Conservation (phyloP, 2,113 vertebrate species). For the Paralichthys olivaceus region DNA sequence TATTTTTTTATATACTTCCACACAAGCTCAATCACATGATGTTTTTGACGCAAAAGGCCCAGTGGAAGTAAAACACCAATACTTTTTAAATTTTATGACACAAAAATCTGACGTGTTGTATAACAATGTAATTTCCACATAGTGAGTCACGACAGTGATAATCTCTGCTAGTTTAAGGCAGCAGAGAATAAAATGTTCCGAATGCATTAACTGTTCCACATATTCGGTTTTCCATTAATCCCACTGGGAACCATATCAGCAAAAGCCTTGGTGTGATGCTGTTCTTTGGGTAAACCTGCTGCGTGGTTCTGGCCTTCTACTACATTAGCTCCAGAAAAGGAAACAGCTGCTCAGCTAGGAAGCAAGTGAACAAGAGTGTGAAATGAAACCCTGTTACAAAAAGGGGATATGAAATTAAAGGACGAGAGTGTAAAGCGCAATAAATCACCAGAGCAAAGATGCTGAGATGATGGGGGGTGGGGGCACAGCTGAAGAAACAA, state of each 20-base stretch:
- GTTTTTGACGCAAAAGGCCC: background rate
- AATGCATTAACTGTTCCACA: constrained; percentile 58
- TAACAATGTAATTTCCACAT: background rate
- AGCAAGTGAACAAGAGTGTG: background rate
- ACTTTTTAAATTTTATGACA: constrained; percentile 5
- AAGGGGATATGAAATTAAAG: background rate
- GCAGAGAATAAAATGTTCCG: constrained; percentile 56
- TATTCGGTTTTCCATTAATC: constrained; percentile 59
- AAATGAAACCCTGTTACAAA: constrained; percentile 15
- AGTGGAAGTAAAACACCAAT: background rate
- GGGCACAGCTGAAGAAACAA: constrained; percentile 71
- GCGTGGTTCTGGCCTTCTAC: background rate
- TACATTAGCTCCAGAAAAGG: constrained; percentile 31
- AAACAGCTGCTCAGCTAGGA: constrained; percentile 31
- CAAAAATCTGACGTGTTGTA: constrained; percentile 35
- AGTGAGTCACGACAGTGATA: constrained; percentile 17
- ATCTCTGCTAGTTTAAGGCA: constrained; percentile 39
- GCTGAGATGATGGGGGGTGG: background rate
- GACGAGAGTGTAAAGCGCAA: background rate
- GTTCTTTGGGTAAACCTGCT: constrained; percentile 37
- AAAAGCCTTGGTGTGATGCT: constrained; percentile 48
- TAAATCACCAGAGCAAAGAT: constrained; percentile 6
- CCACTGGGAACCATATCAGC: constrained; percentile 35
- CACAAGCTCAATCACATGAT: constrained; percentile 19
- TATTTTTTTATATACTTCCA: background rate